These are phyloP conservation scores for Lathamus discolor DNA, from an alignment of 2,113 vertebrate genomes.

Conservation along the genomic window DNA sequence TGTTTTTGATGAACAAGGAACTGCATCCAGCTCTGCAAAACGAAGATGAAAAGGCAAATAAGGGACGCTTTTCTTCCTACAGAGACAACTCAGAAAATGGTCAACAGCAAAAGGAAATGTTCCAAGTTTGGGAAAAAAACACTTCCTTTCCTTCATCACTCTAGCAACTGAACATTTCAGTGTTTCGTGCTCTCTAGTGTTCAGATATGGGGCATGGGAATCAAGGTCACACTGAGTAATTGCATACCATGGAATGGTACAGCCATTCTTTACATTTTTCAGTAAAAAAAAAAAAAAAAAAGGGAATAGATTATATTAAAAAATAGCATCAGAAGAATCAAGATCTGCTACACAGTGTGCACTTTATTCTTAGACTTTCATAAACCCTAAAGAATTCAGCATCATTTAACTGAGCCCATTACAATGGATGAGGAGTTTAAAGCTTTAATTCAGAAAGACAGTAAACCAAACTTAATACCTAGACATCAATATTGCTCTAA, in stretches of 20 bases:
- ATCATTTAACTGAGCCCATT: not conserved
- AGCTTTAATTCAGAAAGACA: not conserved
- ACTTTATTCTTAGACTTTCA: not conserved
- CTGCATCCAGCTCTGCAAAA: not conserved
- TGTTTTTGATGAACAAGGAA: not conserved
- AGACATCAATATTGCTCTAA: not conserved
- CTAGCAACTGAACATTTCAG: not conserved
- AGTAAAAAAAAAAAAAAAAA: not conserved
- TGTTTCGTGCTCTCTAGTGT: not conserved
- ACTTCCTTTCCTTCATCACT: not conserved
- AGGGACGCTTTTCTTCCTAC: not conserved
- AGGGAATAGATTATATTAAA: not conserved
- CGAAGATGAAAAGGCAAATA: not conserved
- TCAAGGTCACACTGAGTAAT: not conserved
- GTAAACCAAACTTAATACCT: not conserved
- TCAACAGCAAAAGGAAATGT: not conserved
- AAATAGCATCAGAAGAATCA: not conserved
- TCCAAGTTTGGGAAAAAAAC: not conserved
- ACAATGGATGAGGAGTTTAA: not conserved
- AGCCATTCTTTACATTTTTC: not conserved
- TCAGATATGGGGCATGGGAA: not conserved
- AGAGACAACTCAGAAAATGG: not conserved
- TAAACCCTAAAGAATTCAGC: not conserved
- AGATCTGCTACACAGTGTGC: not conserved
- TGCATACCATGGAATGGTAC: rapidly evolving